Conservation (phyloP, 2,888 invertebrate genomes). For the Embidobia sp. region DNA sequence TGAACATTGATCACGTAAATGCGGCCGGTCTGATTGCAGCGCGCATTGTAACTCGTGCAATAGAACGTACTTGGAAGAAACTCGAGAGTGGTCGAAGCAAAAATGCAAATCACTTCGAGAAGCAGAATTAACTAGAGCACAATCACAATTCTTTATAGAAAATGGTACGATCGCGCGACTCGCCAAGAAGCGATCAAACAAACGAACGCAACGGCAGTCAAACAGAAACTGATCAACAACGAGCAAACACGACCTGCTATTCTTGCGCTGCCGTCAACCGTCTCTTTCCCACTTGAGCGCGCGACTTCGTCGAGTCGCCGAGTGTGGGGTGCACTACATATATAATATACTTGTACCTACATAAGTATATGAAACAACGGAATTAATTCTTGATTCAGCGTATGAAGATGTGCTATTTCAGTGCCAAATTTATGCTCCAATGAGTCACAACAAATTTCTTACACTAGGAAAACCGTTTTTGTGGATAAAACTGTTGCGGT, state of each 20-base stretch:
- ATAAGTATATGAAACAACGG: no score
- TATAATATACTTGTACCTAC: neutral
- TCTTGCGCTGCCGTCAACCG: slow-evolving; percentile 64
- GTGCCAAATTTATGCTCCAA: slow-evolving; percentile 29
- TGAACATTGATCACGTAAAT: no score
- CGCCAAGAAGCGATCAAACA: slow-evolving; percentile 36
- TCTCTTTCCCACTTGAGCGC: slow-evolving; percentile 65
- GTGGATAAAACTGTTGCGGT: no score
- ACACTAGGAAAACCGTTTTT: no score
- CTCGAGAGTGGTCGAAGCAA: no score
- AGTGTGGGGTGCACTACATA: slow-evolving; percentile 33
- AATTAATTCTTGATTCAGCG: slow-evolving; percentile 45
- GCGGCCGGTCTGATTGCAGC: no score
- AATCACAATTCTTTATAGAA: no score
- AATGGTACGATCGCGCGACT: no score
- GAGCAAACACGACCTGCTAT: slow-evolving; percentile 70
- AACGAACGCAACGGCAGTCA: slow-evolving; percentile 70
- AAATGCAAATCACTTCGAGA: no score
- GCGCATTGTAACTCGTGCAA: no score
- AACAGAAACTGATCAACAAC: slow-evolving; percentile 74
- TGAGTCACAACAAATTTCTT: slow-evolving; percentile 22
- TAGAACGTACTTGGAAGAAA: no score
- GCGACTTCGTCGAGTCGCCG: slow-evolving; percentile 41
- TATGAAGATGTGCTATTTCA: slow-evolving; percentile 46
- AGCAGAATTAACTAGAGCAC: no score